Evolutionary conservation across 2,888 invertebrate species (phyloP).

Genomic region (Macaria liturata): DNA sequence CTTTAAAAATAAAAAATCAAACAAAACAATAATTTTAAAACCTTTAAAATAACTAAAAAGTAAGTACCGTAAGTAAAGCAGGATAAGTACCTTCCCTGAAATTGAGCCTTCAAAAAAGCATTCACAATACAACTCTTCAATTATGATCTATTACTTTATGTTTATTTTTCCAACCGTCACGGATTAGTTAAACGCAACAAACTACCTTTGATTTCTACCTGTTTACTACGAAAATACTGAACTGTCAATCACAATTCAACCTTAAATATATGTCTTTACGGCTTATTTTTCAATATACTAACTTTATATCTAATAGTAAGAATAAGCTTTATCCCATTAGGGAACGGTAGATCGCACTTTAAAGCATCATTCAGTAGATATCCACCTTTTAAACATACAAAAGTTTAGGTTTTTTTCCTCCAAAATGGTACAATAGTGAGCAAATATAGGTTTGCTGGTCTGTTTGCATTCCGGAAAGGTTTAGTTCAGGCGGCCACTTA

Average conservation of each 20-base stretch:
- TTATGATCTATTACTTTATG: background rate
- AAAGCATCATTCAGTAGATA: constrained; percentile 25
- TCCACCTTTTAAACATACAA: constrained; percentile 45
- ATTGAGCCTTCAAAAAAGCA: background rate
- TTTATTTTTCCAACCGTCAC: constrained; percentile 29
- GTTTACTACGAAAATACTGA: background rate
- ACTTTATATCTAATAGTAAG: no score
- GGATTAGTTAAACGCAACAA: constrained; percentile 53
- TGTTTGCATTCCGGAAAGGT: constrained; percentile 65
- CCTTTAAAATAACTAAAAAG: no score
- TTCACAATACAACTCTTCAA: background rate
- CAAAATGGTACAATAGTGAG: constrained; percentile 48
- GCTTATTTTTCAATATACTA: no score
- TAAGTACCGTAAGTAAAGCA: no score
- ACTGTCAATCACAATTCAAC: no score
- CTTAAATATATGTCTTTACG: no score
- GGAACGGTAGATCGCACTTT: constrained; percentile 64
- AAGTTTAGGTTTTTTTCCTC: constrained; percentile 53
- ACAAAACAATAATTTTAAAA: no score
- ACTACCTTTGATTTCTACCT: constrained; percentile 29
- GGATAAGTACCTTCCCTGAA: background rate
- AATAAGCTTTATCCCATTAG: constrained; percentile 56
- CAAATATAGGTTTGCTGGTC: constrained; percentile 42
- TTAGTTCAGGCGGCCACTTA: constrained; percentile 51
- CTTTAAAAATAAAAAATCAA: no score